A percentile compares a stretch with the other conserved stretches of the same genome.
Evolutionary conservation across 2,888 invertebrate species (phyloP).

Genomic region (Acronicta alni): DNA sequence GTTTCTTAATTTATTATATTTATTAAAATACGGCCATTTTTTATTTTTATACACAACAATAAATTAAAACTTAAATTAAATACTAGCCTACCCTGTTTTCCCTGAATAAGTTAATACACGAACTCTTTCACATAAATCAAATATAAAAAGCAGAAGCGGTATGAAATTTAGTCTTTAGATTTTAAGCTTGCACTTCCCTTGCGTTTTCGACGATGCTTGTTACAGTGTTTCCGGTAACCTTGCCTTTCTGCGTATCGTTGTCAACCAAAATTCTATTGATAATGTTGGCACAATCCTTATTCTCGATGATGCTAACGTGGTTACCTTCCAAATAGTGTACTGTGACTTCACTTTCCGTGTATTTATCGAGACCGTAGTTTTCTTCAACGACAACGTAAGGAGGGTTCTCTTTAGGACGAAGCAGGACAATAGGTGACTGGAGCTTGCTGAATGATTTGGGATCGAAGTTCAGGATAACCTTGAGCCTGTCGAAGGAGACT

Average conservation of each 20-base stretch:
- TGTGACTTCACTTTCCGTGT: constrained; percentile 88
- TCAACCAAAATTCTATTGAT: constrained; percentile 86
- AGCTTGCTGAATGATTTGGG: constrained; percentile 82
- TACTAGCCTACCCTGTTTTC: constrained; percentile 43
- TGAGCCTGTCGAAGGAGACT: constrained; percentile 86
- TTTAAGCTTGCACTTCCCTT: constrained; percentile 67
- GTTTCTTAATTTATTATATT: constrained; percentile 60
- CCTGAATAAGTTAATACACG: constrained; percentile 47
- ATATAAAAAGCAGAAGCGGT: constrained; percentile 19
- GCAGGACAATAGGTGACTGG: constrained; percentile 89
- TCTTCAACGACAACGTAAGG: constrained; percentile 87
- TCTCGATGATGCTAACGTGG: constrained; percentile 92
- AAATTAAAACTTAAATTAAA: constrained; percentile 35
- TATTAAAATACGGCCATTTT: constrained; percentile 70
- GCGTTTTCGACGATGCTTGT: constrained; percentile 79
- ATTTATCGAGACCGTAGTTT: constrained; percentile 91
- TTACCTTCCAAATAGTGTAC: constrained; percentile 92
- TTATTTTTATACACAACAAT: constrained; percentile 45
- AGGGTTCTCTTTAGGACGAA: constrained; percentile 90
- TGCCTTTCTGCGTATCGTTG: constrained; percentile 63
- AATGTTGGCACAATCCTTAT: constrained; percentile 90
- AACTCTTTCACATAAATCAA: constrained; percentile 30
- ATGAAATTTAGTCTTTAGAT: neutral
- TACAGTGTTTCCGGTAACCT: constrained; percentile 71
- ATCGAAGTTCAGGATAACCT: constrained; percentile 85